Conservation (phyloP, 2,113 vertebrate species). For the Camelus dromedarius region DNA sequence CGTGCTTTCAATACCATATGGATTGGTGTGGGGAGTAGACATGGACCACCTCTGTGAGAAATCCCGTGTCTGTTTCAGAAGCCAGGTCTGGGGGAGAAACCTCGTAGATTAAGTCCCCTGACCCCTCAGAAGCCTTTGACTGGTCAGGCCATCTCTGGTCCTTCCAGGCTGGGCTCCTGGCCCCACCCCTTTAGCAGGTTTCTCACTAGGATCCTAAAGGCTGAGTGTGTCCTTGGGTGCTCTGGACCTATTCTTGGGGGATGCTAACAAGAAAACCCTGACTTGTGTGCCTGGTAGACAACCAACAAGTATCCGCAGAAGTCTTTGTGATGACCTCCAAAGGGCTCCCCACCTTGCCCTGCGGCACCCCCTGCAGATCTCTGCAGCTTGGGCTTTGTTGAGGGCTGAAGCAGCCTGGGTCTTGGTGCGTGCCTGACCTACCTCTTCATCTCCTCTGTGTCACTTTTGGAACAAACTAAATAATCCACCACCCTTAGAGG, state of each 20-base stretch:
- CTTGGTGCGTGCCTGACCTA: background rate
- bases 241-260: background rate
- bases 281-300: background rate
- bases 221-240: background rate
- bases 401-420: background rate
- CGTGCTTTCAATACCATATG: background rate
- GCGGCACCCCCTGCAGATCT: rapidly evolving
- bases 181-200: background rate
- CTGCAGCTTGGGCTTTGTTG: rapidly evolving
- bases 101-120: background rate
- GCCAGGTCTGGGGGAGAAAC: background rate
- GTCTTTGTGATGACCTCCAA: background rate
- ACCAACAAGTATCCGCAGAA: background rate
- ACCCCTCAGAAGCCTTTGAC: background rate
- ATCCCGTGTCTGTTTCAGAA: background rate
- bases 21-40: background rate
- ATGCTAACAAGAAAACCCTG: background rate
- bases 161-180: background rate
- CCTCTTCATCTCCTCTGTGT: background rate
- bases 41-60: background rate
- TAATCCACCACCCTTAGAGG: background rate
- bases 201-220: background rate
- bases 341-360: background rate
- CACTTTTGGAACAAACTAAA: background rate
- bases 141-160: background rate